Evolutionary conservation across 2,113 vertebrate species (phyloP).

Genomic region (Turnix velox): DNA sequence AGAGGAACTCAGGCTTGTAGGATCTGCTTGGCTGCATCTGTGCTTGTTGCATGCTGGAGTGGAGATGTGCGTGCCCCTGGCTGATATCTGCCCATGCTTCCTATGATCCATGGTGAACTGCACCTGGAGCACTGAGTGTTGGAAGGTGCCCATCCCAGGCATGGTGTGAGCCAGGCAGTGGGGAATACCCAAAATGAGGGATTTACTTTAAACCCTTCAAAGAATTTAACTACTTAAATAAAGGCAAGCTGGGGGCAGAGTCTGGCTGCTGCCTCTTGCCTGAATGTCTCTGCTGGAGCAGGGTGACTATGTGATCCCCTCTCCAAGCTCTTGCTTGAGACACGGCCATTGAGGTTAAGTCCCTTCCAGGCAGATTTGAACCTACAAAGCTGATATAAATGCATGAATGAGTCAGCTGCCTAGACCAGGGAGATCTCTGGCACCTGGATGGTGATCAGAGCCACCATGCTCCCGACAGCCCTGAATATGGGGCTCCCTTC

Average conservation of each 20-base stretch:
- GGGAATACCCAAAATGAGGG: background rate
- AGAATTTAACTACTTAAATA: background rate
- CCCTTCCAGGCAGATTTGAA: background rate
- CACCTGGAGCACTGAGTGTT: background rate
- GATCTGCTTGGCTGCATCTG: background rate
- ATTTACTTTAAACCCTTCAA: background rate
- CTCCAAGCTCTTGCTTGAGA: background rate
- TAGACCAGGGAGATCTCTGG: background rate
- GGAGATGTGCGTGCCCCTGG: background rate
- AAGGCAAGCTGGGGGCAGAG: background rate
- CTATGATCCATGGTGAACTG: background rate
- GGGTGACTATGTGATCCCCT: background rate
- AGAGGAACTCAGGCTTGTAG: background rate
- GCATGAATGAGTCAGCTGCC: background rate
- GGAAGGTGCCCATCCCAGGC: rapidly evolving
- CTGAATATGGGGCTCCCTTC: background rate
- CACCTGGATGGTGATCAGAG: background rate
- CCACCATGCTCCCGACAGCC: rapidly evolving
- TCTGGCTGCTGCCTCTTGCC: background rate
- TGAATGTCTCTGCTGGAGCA: rapidly evolving
- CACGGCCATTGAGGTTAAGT: rapidly evolving
- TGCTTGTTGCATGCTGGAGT: rapidly evolving
- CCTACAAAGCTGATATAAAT: background rate
- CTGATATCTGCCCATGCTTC: rapidly evolving
- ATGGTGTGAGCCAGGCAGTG: rapidly evolving